Evolutionary conservation across 37 sponge, comb jelly and placozoan species (phyloP), one percentile per base, ranked within the genome.

Genomic region (Beroe ovata): DNA sequence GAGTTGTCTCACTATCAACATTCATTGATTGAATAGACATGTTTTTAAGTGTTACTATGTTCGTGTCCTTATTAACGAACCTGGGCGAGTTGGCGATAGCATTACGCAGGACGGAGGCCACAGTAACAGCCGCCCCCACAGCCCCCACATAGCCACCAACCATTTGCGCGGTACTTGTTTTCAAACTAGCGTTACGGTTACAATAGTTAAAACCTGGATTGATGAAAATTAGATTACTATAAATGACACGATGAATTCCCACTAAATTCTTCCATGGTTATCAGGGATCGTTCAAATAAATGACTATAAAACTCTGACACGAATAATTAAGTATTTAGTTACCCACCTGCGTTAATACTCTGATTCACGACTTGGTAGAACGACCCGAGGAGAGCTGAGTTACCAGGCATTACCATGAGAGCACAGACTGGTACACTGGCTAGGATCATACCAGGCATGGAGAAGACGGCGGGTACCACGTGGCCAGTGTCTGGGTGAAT

Each of bases 181-280:
- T 35, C 54, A 32, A 32, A 23, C 84, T 77, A 11, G 84, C 84
- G 54, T 77, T 77, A 42, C 84, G 42, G 84, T 77, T 77, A 25
- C 84, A 77, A 54, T 77, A 77, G 84, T 77, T 77, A 35, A 77
- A 77, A 2, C 84, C 84, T 77, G 41, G n/a, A n/a, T n/a, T n/a
- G n/a, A n/a, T n/a, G n/a, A n/a, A n/a, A n/a, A n/a, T n/a, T n/a
- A n/a, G n/a, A n/a, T n/a, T n/a, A n/a, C n/a, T n/a, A n/a, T n/a
- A n/a, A n/a, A n/a, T n/a, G n/a, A n/a, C n/a, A n/a, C n/a, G n/a
- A n/a, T n/a, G n/a, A n/a, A n/a, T n/a, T n/a, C n/a, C n/a, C n/a
- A n/a, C n/a, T n/a, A n/a, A n/a, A n/a, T n/a, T n/a, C n/a, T n/a
- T n/a, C n/a, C n/a, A n/a, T n/a, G n/a, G n/a, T n/a, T n/a, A n/a